These are phyloP conservation scores for Ctenopoma kingsleyae DNA, from an alignment of 2,797 vertebrate genomes.

Conservation along the genomic window DNA sequence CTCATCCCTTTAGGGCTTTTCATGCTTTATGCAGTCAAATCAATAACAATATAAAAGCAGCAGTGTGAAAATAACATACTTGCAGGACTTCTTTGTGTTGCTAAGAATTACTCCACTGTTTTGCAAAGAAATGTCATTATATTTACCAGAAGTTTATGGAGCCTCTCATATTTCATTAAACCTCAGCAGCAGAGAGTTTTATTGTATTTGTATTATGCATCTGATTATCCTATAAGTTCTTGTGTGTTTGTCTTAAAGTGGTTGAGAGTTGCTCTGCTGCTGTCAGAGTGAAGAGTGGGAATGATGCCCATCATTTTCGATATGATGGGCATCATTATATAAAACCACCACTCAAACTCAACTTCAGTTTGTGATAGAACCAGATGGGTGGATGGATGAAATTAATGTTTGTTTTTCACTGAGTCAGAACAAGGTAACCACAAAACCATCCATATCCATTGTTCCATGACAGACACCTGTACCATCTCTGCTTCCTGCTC, in stretches of 20 bases:
- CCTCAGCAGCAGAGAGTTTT: neutral
- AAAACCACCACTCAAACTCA: slow-evolving; percentile 10
- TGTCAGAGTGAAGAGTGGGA: slow-evolving; percentile 2
- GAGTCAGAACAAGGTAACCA: slow-evolving; percentile 7
- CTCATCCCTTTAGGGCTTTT: slow-evolving; percentile 40
- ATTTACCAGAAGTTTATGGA: neutral
- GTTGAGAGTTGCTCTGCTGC: slow-evolving; percentile 7
- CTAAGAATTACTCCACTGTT: slow-evolving; percentile 1
- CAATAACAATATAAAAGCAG: slow-evolving; percentile 41
- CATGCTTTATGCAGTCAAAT: slow-evolving; percentile 64
- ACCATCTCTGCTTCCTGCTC: slow-evolving; percentile 19
- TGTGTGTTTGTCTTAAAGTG: slow-evolving; percentile 11
- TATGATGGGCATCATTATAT: slow-evolving; percentile 4
- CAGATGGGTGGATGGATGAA: neutral
- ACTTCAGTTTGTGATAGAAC: neutral
- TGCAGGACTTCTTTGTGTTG: slow-evolving; percentile 13
- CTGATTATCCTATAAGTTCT: neutral
- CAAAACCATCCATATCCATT: slow-evolving; percentile 26
- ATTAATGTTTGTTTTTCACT: neutral
- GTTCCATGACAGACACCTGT: slow-evolving; percentile 24
- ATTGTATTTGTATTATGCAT: neutral
- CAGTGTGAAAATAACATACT: slow-evolving; percentile 33
- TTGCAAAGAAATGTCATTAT: slow-evolving; percentile 4
- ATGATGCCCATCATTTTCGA: neutral
- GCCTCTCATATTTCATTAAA: neutral